phyloP scores from a whole-genome alignment of 1,140 invertebrate species.

The Eumeta japonica region DNA sequence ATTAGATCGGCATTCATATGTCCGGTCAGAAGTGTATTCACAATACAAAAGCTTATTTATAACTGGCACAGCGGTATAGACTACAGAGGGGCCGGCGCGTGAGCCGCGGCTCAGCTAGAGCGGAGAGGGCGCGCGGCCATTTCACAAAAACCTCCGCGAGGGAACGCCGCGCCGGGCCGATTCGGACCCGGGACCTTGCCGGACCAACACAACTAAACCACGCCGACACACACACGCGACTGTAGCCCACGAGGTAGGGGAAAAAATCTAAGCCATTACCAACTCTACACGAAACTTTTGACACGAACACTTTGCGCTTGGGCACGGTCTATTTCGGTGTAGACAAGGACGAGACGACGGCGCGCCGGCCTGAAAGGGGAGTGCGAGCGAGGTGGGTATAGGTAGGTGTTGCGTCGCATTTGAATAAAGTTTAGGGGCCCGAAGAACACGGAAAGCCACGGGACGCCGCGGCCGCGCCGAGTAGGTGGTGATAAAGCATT shows the following conservation, averaged over 20 bases:
- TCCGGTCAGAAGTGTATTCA: slow-evolving; percentile 50
- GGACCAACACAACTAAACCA: slow-evolving; percentile 51
- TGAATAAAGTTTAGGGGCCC: slow-evolving; percentile 53
- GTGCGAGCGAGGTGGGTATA: slow-evolving; percentile 35
- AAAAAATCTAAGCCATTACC: slow-evolving; percentile 55
- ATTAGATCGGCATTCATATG: slow-evolving; percentile 37
- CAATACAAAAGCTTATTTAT: slow-evolving; percentile 58
- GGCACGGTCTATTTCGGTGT: slow-evolving; percentile 56
- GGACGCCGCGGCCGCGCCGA: slow-evolving; percentile 51
- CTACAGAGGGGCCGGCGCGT: slow-evolving; percentile 41
- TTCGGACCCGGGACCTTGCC: too few relatives aligned
- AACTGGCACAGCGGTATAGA: slow-evolving; percentile 54
- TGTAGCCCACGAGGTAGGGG: slow-evolving; percentile 50
- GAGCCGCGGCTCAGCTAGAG: slow-evolving; percentile 37
- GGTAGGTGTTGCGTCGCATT: slow-evolving; percentile 38
- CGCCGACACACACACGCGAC: slow-evolving; percentile 44
- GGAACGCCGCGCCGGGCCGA: too few relatives aligned
- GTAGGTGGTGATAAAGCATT: slow-evolving; percentile 56
- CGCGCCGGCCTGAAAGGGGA: slow-evolving; percentile 22
- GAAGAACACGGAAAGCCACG: slow-evolving; percentile 41
- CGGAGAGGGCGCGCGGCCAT: slow-evolving; percentile 36
- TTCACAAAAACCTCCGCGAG: slow-evolving; percentile 33
- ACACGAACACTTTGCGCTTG: slow-evolving; percentile 55
- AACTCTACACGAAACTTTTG: slow-evolving; percentile 53
- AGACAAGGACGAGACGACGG: slow-evolving; percentile 42